Conservation (phyloP, 1,140 invertebrate genomes). For the Ooceraea biroi region DNA sequence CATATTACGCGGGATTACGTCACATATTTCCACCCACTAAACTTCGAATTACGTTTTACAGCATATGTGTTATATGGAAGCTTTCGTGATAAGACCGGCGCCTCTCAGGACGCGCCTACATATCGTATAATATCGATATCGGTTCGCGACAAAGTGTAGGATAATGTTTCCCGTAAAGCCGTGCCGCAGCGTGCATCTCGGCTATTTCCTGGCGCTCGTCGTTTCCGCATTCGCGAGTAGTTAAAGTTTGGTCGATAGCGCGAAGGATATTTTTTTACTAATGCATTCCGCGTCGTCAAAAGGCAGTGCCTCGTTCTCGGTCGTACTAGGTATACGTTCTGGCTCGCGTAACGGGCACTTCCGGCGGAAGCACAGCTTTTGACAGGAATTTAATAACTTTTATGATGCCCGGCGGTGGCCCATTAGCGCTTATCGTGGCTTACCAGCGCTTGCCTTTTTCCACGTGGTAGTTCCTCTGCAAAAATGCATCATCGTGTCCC, state of each 20-base stretch:
- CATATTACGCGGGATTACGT: neutral
- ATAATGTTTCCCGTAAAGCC: conserved; percentile 34
- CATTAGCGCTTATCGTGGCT: conserved; percentile 52
- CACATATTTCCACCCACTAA: neutral
- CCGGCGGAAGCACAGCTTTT: conserved; percentile 56
- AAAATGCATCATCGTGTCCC: conserved; percentile 33
- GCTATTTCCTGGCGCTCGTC: conserved; percentile 31
- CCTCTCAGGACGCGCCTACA: neutral
- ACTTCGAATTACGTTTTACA: conserved; percentile 10
- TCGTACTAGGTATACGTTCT: conserved; percentile 23
- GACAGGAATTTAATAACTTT: conserved; percentile 65
- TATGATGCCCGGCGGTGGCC: conserved; percentile 49
- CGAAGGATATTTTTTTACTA: conserved; percentile 54
- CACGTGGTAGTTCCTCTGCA: neutral
- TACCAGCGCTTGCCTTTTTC: conserved; percentile 43
- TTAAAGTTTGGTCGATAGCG: conserved; percentile 65
- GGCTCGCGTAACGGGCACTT: conserved; percentile 17
- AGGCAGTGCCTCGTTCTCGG: conserved; percentile 2
- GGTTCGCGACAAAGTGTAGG: neutral
- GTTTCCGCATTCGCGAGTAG: conserved; percentile 42
- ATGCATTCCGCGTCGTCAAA: conserved; percentile 15
- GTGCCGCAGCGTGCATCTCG: neutral
- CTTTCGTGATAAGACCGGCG: conserved; percentile 18
- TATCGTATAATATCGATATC: neutral
- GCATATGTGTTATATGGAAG: conserved; percentile 7